Evolutionary conservation across 30 jellyfish, hydroid and myxozoan species (phyloP).

Genomic region (Chironex yamaguchii): DNA sequence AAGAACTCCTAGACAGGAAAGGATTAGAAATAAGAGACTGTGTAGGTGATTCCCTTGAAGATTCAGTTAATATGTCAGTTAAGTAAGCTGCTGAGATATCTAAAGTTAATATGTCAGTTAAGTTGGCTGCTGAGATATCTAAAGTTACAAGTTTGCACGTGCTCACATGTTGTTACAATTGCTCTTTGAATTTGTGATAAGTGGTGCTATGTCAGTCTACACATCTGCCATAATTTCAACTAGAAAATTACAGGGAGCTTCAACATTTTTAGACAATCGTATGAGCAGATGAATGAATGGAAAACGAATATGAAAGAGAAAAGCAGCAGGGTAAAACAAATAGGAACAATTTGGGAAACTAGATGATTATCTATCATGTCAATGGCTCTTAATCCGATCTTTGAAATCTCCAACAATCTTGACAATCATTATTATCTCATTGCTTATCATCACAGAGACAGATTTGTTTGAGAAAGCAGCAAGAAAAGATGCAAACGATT

Average conservation of each 20-base stretch:
- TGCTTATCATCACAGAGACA: background rate
- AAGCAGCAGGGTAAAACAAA: constrained; percentile 8
- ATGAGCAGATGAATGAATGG: constrained; percentile 34
- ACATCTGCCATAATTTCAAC: constrained; percentile 11
- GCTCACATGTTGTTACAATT: constrained; percentile 49
- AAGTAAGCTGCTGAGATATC: too few species aligned
- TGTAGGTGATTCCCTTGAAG: constrained; percentile 51
- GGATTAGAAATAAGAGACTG: constrained; percentile 26
- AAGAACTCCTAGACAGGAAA: background rate
- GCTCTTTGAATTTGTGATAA: constrained; percentile 15
- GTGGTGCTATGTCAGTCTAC: constrained; percentile 21
- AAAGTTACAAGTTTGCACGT: constrained; percentile 49
- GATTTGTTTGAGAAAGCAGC: background rate
- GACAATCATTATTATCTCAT: background rate
- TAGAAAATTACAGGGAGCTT: constrained; percentile 7
- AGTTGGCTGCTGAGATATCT: constrained; percentile 18
- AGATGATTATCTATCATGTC: constrained; percentile 50
- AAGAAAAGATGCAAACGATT: constrained; percentile 2
- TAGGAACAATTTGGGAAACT: constrained; percentile 25
- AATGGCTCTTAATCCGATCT: constrained; percentile 14
- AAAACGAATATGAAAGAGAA: constrained; percentile 2
- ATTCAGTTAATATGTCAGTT: constrained; percentile 22
- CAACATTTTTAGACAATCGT: constrained; percentile 35
- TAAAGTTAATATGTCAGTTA: too few species aligned
- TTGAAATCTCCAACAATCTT: constrained; percentile 10